Evolutionary conservation across 2,797 vertebrate genomes (phyloP), one percentile per base, ranked within the genome.

Genomic region (Microctenopoma stevenorrisi): DNA sequence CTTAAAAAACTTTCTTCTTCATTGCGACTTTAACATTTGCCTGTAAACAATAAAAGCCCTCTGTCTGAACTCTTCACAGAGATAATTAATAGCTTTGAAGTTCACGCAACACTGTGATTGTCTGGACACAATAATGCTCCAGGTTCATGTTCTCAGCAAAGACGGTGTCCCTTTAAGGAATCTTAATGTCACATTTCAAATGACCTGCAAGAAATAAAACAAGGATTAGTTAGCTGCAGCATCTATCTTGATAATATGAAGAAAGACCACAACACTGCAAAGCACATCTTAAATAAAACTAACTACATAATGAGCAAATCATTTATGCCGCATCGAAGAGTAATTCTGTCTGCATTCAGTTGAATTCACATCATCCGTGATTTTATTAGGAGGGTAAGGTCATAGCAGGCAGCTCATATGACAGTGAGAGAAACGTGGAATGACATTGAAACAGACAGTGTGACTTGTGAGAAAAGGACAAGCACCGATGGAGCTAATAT

Each of bases 171-270:
- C 28, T 18, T 64, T 63, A 25, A 40, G 54, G 47, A 10, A 44
- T 68, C 42, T 58, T 63, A 64, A 68, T 14, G 12, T 90, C 80
- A 81, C 2, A 13, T 73, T 56, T 87, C 72, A 68, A 83, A 90
- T 62, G 85, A 85, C 50, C 91, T 93, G 83, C 33, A 81, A 74
- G 43, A 42, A 77, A 71, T 8, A 30, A 60, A 59, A 66, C 28
- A 81, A 57, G 22, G 12, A 58, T 30, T 30, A 6, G 26, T 74
- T 59, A 47, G 55, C 7, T 68, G 11, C 14, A 52, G 26, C 12
- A 61, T 46, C n/a, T 9, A 9, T 46, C 16, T 5, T 12, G 9
- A 25, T 0, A 10, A 47, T 8, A 47, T 3, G 16, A n/a, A 46
- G 18, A 48, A 4, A 11, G 18, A 18, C 12, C 16, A 44, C 44